phyloP scores from a whole-genome alignment of 2,888 invertebrate species.

The Melanostoma mellinum region DNA sequence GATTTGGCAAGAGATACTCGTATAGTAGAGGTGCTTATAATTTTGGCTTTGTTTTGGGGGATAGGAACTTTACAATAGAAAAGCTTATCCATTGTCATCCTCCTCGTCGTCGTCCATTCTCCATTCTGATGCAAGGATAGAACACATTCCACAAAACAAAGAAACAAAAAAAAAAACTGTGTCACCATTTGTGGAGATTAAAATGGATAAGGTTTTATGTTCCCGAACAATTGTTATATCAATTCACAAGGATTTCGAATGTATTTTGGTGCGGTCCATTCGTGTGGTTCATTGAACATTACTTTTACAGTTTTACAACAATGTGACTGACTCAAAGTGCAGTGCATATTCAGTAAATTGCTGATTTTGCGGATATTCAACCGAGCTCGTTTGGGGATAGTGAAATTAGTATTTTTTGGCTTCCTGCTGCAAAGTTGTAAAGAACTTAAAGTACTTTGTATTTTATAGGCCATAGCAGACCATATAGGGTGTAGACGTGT shows the following conservation, averaged over 20 bases:
- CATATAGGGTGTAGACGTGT: too few relatives aligned
- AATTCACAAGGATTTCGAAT: constrained; percentile 58
- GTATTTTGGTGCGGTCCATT: constrained; percentile 55
- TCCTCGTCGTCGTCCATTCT: constrained; percentile 1
- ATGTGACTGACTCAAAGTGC: constrained; percentile 33
- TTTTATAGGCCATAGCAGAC: too few relatives aligned
- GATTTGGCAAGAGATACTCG: constrained; percentile 53
- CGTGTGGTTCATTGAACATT: constrained; percentile 52
- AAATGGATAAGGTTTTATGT: constrained; percentile 64
- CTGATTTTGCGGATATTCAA: constrained; percentile 43
- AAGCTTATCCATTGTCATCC: constrained; percentile 36
- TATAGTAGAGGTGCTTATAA: constrained; percentile 29
- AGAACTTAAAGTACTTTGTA: too few relatives aligned
- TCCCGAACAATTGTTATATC: constrained; percentile 61
- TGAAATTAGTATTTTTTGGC: too few relatives aligned
- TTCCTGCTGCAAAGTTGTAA: too few relatives aligned
- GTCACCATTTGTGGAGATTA: constrained; percentile 66
- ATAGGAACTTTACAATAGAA: constrained; percentile 24
- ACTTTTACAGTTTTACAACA: constrained; percentile 56
- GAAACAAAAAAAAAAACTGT: constrained; percentile 36
- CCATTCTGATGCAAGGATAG: background rate
- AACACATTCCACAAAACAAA: constrained; percentile 7
- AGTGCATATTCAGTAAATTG: constrained; percentile 34
- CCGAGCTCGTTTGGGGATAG: too few relatives aligned
- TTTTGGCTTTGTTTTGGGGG: constrained; percentile 43